phyloP scores from a whole-genome alignment of 2,888 invertebrate species.

The Linnaemya vulpina region DNA sequence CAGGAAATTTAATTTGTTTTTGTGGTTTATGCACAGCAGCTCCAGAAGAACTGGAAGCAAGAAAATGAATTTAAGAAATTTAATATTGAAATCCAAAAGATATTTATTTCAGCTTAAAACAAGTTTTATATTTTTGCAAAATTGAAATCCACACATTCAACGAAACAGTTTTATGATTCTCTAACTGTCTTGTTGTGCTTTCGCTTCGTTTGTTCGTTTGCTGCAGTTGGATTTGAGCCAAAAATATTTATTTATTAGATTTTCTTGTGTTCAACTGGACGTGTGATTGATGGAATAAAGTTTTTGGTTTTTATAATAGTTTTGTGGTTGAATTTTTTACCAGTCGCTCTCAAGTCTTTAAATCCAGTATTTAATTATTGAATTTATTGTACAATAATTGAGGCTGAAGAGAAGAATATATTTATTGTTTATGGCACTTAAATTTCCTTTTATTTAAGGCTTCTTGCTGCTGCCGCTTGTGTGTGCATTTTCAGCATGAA shows the following conservation, averaged over 20 bases:
- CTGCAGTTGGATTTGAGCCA: background rate
- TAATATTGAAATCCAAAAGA: background rate
- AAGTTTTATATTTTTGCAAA: background rate
- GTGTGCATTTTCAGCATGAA: background rate
- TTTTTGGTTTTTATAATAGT: slow-evolving; percentile 15
- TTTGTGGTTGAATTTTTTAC: background rate
- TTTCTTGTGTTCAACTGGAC: slow-evolving; percentile 41
- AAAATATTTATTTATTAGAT: background rate
- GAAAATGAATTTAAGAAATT: background rate
- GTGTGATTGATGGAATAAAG: slow-evolving; percentile 45
- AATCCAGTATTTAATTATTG: background rate
- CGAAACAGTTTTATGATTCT: background rate
- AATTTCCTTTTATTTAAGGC: background rate
- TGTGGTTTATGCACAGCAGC: slow-evolving; percentile 45
- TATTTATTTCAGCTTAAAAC: background rate
- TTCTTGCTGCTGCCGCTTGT: background rate
- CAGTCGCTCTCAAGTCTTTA: background rate
- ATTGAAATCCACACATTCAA: background rate
- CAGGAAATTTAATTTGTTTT: slow-evolving; percentile 64
- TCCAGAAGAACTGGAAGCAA: background rate
- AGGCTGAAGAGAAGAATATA: background rate
- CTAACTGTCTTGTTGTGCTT: background rate
- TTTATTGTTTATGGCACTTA: background rate
- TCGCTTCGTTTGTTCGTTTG: background rate
- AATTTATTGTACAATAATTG: background rate